These are phyloP conservation scores for Kuschelorhynchus macadamiae DNA, from an alignment of 2,888 invertebrate species.

Conservation along the genomic window DNA sequence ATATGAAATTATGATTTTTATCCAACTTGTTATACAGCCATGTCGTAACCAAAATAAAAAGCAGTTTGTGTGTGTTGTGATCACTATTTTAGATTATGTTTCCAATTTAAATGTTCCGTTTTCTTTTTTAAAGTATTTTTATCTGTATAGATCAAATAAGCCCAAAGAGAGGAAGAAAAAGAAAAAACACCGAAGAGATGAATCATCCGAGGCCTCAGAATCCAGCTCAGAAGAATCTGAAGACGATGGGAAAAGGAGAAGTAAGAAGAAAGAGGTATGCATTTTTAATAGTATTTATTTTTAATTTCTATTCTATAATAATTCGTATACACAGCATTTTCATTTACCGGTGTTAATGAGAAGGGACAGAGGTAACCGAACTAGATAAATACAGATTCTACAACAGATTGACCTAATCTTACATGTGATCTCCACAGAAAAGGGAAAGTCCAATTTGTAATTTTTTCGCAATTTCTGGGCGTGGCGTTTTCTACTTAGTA, in stretches of 20 bases:
- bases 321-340: too few relatives aligned
- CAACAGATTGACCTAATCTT: too few relatives aligned
- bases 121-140: conserved; percentile 33
- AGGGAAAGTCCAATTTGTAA: too few relatives aligned
- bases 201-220: conserved; percentile 58
- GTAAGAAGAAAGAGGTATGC: conserved; percentile 70
- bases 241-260: conserved; percentile 69
- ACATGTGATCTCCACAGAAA: too few relatives aligned
- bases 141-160: conserved; percentile 60
- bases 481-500: too few relatives aligned
- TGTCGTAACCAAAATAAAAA: conserved; percentile 32
- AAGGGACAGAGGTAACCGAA: too few relatives aligned
- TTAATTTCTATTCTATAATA: too few relatives aligned
- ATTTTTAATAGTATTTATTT: too few relatives aligned
- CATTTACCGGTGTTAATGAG: too few relatives aligned
- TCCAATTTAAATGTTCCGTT: not conserved
- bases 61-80: conserved; percentile 37
- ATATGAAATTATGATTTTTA: too few relatives aligned
- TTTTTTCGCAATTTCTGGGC: too few relatives aligned
- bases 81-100: not conserved
- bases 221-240: conserved; percentile 67
- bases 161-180: conserved; percentile 68
- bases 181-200: conserved; percentile 61
- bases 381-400: too few relatives aligned
- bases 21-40: not conserved